Evolutionary conservation across 2,888 invertebrate genomes (phyloP).

Genomic region (Polyommatus icarus): DNA sequence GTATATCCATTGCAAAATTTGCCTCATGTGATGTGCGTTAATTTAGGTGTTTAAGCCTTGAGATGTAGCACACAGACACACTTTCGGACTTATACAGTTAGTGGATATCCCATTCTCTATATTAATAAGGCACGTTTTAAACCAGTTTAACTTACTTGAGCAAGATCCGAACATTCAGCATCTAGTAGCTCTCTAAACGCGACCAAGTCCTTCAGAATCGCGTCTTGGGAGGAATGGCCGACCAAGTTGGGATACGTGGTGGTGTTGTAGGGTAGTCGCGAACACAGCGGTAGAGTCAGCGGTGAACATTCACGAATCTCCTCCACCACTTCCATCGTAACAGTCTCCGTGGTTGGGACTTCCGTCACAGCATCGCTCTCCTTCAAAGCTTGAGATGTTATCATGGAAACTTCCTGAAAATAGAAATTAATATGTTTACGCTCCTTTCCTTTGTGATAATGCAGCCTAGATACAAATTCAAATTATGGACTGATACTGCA

Average conservation of each 20-base stretch:
- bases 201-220: slow-evolving; percentile 86
- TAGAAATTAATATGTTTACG: not conserved
- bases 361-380: slow-evolving; percentile 63
- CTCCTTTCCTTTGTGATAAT: too few relatives aligned
- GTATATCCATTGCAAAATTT: too few relatives aligned
- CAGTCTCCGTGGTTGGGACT: slow-evolving; percentile 64
- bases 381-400: slow-evolving; percentile 69
- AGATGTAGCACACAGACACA: too few relatives aligned
- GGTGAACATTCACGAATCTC: slow-evolving; percentile 84
- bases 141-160: slow-evolving; percentile 75
- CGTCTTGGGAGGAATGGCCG: slow-evolving; percentile 83
- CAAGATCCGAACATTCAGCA: slow-evolving; percentile 92
- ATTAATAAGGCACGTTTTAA: too few relatives aligned
- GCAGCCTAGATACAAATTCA: too few relatives aligned
- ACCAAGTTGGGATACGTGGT: slow-evolving; percentile 92
- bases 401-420: slow-evolving; percentile 70
- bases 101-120: too few relatives aligned
- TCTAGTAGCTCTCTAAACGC: slow-evolving; percentile 93
- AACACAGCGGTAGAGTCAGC: slow-evolving; percentile 85
- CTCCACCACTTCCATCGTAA: slow-evolving; percentile 69
- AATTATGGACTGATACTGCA: too few relatives aligned
- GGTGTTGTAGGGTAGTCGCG: slow-evolving; percentile 86
- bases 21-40: too few relatives aligned
- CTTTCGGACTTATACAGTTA: too few relatives aligned
- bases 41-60: too few relatives aligned